Conservation (phyloP, 2,113 vertebrate species). For the Pterocles gutturalis region DNA sequence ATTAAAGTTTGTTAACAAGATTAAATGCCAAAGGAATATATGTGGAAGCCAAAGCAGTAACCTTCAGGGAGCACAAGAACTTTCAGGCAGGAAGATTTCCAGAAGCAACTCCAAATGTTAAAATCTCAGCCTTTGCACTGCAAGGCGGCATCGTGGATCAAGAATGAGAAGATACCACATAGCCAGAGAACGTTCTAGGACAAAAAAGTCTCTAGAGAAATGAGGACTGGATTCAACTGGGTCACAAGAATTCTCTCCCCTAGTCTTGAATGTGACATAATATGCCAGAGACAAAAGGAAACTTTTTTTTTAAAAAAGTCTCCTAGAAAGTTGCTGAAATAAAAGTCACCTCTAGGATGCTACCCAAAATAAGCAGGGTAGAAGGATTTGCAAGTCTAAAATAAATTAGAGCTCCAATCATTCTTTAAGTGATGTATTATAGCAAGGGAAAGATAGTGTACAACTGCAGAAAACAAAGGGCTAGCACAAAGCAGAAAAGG, state of each 20-base stretch:
- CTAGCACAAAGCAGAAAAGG: not conserved
- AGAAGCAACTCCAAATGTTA: not conserved
- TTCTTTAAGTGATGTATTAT: not conserved
- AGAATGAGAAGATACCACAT: not conserved
- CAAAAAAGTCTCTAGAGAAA: not conserved
- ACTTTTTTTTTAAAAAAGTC: not conserved
- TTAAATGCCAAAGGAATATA: not conserved
- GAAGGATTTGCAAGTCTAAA: not conserved
- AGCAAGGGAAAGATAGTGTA: not conserved
- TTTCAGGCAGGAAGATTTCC: not conserved
- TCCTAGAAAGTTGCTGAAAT: not conserved
- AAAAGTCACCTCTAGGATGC: not conserved
- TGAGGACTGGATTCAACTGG: not conserved
- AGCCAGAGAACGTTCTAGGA: not conserved
- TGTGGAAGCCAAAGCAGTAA: not conserved
- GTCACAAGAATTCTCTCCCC: not conserved
- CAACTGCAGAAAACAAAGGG: not conserved
- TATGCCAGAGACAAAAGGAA: not conserved
- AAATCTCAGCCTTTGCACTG: not conserved
- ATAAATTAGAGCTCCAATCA: not conserved
- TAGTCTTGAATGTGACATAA: not conserved
- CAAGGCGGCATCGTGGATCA: not conserved
- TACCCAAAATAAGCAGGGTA: not conserved
- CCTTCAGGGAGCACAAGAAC: not conserved
- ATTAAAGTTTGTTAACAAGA: not conserved